These are phyloP conservation scores for Metopia argyrocephala DNA, from an alignment of 2,888 invertebrate species.

Conservation along the genomic window DNA sequence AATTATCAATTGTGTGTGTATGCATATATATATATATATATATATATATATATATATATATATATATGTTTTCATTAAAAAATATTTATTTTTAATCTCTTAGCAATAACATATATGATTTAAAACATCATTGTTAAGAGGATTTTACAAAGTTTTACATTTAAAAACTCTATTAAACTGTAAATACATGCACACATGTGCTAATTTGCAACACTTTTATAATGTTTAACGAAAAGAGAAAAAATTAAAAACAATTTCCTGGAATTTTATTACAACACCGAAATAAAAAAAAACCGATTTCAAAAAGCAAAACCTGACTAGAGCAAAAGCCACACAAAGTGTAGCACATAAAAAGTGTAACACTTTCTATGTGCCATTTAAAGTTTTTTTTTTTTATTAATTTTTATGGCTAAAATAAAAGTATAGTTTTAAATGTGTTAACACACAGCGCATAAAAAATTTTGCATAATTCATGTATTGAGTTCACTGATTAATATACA, in stretches of 20 bases:
- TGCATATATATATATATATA: not conserved
- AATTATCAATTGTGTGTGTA: no score
- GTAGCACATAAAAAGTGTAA: slow-evolving; percentile 50
- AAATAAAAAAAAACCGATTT: no score
- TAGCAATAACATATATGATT: no score
- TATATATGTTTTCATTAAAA: not conserved
- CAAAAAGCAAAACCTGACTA: not conserved
- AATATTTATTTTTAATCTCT: not conserved
- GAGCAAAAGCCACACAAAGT: not conserved
- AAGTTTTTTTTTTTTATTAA: slow-evolving; percentile 15
- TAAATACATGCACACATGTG: no score
- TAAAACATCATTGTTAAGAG: no score
- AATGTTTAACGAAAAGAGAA: no score
- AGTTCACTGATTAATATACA: slow-evolving; percentile 13
- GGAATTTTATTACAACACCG: no score
- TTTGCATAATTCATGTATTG: slow-evolving; percentile 40
- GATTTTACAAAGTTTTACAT: no score
- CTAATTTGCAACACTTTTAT: no score
- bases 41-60: not conserved
- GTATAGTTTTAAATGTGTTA: not conserved
- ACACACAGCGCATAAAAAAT: not conserved
- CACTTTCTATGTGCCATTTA: slow-evolving; percentile 66
- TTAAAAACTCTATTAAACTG: no score
- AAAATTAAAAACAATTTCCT: no score
- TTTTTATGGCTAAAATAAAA: not conserved